These are phyloP conservation scores for Eutolmus rufibarbis DNA, from an alignment of 2,888 invertebrate genomes.

Conservation along the genomic window DNA sequence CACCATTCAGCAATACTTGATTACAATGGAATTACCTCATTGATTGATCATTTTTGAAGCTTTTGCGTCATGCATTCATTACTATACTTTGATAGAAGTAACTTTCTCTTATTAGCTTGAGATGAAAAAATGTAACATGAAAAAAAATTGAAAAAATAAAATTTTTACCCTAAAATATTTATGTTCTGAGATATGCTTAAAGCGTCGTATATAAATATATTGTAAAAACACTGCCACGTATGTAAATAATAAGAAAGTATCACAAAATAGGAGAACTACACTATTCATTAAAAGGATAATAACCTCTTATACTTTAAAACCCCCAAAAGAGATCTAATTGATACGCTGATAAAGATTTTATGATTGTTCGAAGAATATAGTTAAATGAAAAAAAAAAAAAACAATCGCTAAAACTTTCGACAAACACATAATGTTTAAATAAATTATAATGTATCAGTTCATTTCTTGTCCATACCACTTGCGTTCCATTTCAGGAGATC, in stretches of 20 bases:
- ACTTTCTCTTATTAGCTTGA: not conserved
- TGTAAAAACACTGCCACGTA: constrained; percentile 47
- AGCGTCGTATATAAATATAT: constrained; percentile 42
- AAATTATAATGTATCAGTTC: not conserved
- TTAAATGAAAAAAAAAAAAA: constrained; percentile 7
- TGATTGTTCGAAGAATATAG: not conserved
- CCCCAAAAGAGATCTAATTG: not conserved
- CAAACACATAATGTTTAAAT: constrained; percentile 40
- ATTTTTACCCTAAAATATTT: not conserved
- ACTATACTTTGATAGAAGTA: not conserved
- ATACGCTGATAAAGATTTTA: constrained; percentile 5
- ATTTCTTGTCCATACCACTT: not conserved
- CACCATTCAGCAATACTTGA: not conserved
- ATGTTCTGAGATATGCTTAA: constrained; percentile 40
- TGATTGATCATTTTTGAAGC: not conserved
- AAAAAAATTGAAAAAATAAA: not conserved
- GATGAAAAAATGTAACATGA: not conserved
- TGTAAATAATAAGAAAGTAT: constrained; percentile 41
- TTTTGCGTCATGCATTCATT: not conserved
- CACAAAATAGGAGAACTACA: constrained; percentile 40
- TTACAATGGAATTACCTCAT: not conserved
- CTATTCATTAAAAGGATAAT: constrained; percentile 5
- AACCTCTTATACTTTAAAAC: constrained; percentile 13
- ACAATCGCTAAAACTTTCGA: constrained; percentile 39
- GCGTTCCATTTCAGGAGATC: not conserved